A percentile compares a stretch with the other conserved stretches of the same genome.
Evolutionary conservation across 2,113 vertebrate genomes (phyloP).

Genomic region (Carassius carassius): DNA sequence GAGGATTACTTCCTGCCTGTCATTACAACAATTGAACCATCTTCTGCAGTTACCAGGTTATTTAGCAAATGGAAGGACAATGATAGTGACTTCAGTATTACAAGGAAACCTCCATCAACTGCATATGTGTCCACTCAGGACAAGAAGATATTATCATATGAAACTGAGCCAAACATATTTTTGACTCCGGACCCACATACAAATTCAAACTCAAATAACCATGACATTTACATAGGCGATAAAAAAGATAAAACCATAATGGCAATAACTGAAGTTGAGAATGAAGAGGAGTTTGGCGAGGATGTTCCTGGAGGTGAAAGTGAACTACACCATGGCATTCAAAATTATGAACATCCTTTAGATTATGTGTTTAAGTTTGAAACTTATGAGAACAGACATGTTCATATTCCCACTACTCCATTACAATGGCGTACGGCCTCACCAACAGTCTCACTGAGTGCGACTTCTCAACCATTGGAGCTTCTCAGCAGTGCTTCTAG

Average conservation of each 20-base stretch:
- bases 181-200: neutral
- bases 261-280: neutral
- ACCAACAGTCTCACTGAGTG: slow-evolving; percentile 42
- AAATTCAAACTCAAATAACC: neutral
- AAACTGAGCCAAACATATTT: fast-evolving
- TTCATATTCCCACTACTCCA: slow-evolving; percentile 7
- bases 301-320: slow-evolving; percentile 44
- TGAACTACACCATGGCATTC: slow-evolving; percentile 23
- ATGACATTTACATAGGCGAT: neutral
- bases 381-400: slow-evolving; percentile 13
- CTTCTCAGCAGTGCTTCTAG: neutral
- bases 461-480: neutral
- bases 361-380: slow-evolving; percentile 45
- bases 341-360: neutral
- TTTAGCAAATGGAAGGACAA: slow-evolving; percentile 38
- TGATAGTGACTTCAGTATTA: slow-evolving; percentile 25
- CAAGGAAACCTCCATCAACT: slow-evolving; percentile 32
- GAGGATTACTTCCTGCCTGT: slow-evolving; percentile 69
- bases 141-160: slow-evolving; percentile 14
- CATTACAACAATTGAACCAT: slow-evolving; percentile 46
- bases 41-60: slow-evolving; percentile 37
- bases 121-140: slow-evolving; percentile 41
- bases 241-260: neutral
- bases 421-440: slow-evolving; percentile 19
- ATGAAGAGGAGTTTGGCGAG: slow-evolving; percentile 49